Evolutionary conservation across 1,140 invertebrate genomes (phyloP), one percentile per base, ranked within the genome.

Genomic region (Cylas formicarius): DNA sequence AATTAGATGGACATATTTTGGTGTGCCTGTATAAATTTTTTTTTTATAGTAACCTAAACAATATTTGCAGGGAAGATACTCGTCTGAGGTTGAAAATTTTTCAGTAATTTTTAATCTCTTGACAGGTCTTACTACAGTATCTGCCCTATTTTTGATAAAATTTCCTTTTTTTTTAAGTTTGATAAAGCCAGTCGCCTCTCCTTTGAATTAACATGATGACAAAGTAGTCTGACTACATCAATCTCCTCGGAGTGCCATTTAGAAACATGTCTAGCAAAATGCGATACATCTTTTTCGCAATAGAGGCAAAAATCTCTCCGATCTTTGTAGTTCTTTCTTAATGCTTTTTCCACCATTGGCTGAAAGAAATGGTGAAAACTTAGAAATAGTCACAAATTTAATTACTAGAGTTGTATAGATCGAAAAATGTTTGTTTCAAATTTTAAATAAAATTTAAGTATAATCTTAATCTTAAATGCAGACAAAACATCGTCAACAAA

Each of bases 221-320:
- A 20, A 18, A 44, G 22, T 40, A 40, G 24, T 37, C 13, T 22
- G 16, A 20, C 13, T 10, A 39, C 42, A 14, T 41, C 34, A 13
- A 44, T 14, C 38, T 44, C 22, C 27, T 16, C 4, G 36, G 11
- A 8, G 19, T 44, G 34, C 34, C 33, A 44, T 4, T 22, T 49
- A 27, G 24, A 19, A 8, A 49, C 38, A 37, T 49, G 47, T 32
- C 41, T 26, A 9, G 19, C 23, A 29, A 49, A 49, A 44, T 49
- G 47, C 13, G 33, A 36, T 37, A 49, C 40, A 44, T 49, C 33
- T 31, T 49, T 44, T n/a, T 44, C 47, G 38, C 47, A 49, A 21
- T 35, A 49, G 17, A 44, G 23, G 18, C 27, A 49, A 31, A 27
- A 49, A 24, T 49, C 32, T 38, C 13, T 36, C 24, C 26, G 33